Evolutionary conservation across 2,888 invertebrate species (phyloP).

Genomic region (Macaria notata): DNA sequence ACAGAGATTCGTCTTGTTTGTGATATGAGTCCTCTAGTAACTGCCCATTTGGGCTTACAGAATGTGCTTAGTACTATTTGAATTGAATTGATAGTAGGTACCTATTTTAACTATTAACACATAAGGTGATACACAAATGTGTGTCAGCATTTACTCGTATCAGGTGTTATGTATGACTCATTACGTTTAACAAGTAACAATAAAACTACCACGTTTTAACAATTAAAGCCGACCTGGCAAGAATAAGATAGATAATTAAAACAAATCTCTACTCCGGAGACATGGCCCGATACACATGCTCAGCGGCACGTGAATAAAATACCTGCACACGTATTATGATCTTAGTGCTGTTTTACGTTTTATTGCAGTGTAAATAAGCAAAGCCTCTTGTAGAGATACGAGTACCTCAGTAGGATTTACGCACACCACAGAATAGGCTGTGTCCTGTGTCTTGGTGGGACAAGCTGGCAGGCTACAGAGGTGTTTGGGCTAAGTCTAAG

Average conservation of each 20-base stretch:
- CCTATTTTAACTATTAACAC: too few species aligned
- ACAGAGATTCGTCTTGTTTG: too few species aligned
- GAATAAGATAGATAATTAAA: constrained; percentile 22
- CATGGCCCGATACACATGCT: constrained; percentile 38
- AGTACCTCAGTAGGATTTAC: background rate
- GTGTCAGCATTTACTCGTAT: too few species aligned
- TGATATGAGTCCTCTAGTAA: too few species aligned
- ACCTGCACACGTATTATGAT: constrained; percentile 34
- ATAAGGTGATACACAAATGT: too few species aligned
- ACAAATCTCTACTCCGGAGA: constrained; percentile 30
- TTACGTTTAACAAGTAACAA: background rate
- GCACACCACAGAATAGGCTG: background rate
- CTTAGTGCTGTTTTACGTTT: constrained; percentile 20
- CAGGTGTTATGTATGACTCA: too few species aligned
- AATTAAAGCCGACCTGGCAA: constrained; percentile 18
- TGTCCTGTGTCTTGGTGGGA: background rate
- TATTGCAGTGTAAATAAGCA: constrained; percentile 9
- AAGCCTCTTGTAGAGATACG: background rate
- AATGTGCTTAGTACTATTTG: too few species aligned
- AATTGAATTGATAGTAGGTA: too few species aligned
- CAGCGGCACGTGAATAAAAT: constrained; percentile 33
- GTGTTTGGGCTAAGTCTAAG: background rate
- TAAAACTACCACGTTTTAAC: constrained; percentile 1
- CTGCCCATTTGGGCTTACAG: too few species aligned
- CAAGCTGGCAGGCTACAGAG: background rate